Evolutionary conservation across 2,113 vertebrate species (phyloP), one percentile per base, ranked within the genome.

Genomic region (Leucosticte australis): DNA sequence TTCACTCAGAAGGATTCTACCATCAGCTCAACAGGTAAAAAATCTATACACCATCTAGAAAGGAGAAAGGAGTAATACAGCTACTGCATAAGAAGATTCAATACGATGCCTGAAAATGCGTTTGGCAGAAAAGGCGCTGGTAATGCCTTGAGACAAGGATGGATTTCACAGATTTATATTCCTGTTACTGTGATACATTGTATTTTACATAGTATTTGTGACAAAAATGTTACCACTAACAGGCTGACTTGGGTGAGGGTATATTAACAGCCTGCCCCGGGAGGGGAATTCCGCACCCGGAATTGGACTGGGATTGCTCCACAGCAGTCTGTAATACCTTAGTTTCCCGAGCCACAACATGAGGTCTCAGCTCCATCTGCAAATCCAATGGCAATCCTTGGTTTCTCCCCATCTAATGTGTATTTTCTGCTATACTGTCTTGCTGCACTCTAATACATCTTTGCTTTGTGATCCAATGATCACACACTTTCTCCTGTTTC

Each of bases 281-380:
- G 33, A 81, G 11, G 16, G 9, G 6, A 70, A 19, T 28, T 18
- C 3, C 5, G 33, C 47, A 37, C 28, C 0, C 1, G 64, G 53
- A 86, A 68, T 3, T 19, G 16, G 41, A 53, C 15, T 31, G 19
- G 11, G 15, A 63, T 59, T 57, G 27, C 41, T 57, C 17, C 2
- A 0, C 1, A 33, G 23, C 1, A 30, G 19, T 28, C 30, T 69
- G 41, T 39, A 85, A 44, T 5, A 17, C 1, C 1, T 20, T 70
- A 30, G 8, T 11, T 67, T 37, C 76, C 76, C 22, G 26, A 79
- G 47, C 14, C 50, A n/a, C 11, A 50, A n/a, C 77, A 65, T 18
- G 22, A 47, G 31, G 31, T 62, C 57, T n/a, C 57, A 37, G n/a
- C 42, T 86, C 14, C 3, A 13, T 6, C 57, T 49, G 28, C 42